Conservation (phyloP, 2,113 vertebrate species). For the Eclectus roratus region DNA sequence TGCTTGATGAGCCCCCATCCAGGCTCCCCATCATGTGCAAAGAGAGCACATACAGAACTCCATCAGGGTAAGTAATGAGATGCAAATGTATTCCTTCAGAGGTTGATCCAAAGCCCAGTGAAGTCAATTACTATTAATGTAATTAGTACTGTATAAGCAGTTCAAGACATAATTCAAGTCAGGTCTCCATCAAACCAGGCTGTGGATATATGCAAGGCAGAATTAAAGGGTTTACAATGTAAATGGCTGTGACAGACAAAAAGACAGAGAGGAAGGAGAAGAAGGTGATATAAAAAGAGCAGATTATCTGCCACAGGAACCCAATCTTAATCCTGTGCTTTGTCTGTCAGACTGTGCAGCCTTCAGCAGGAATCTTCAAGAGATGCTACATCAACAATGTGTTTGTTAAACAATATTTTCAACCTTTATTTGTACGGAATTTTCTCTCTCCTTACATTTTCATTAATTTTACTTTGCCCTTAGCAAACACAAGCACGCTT, state of each 20-base stretch:
- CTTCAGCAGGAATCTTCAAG: background rate
- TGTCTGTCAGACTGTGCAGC: background rate
- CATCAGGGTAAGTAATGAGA: slow-evolving; percentile 16
- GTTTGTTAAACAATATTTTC: background rate
- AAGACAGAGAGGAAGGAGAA: background rate
- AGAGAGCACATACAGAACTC: background rate
- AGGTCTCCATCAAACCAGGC: background rate
- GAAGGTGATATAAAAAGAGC: background rate
- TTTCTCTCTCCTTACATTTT: background rate
- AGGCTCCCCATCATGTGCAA: background rate
- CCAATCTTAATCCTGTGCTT: background rate
- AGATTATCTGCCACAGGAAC: background rate
- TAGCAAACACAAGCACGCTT: fast-evolving
- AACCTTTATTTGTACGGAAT: background rate
- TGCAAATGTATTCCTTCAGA: slow-evolving; percentile 54
- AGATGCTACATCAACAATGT: background rate
- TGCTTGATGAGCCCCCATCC: fast-evolving
- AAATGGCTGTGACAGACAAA: background rate
- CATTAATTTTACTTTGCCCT: background rate
- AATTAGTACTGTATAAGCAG: slow-evolving; percentile 49
- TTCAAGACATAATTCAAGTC: slow-evolving; percentile 35
- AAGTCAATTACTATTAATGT: slow-evolving; percentile 61
- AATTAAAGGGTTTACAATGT: background rate
- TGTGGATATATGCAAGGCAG: background rate
- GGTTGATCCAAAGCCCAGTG: slow-evolving; percentile 40